These are phyloP conservation scores for Drosophila bocki DNA, from an alignment of 1,140 invertebrate genomes.

Conservation along the genomic window DNA sequence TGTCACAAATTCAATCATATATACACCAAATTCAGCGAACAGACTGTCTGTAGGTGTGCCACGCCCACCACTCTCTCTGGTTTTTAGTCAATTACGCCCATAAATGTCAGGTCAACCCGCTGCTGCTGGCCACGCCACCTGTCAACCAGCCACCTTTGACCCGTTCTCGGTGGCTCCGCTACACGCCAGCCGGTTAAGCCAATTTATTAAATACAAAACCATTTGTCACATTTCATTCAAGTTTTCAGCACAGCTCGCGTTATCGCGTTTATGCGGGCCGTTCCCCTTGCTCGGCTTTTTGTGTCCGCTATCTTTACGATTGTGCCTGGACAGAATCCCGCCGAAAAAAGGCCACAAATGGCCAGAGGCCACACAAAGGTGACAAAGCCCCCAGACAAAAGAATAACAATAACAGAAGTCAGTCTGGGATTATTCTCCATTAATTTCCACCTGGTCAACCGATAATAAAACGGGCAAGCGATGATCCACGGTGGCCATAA, in stretches of 20 bases:
- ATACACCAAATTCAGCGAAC: background rate
- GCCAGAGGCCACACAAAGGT: constrained; percentile 39
- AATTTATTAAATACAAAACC: constrained; percentile 82
- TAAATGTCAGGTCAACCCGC: constrained; percentile 52
- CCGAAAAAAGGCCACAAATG: constrained; percentile 46
- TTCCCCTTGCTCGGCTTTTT: constrained; percentile 23
- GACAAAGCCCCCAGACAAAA: constrained; percentile 17
- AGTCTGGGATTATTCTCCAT: constrained; percentile 67
- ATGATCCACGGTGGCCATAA: constrained; percentile 46
- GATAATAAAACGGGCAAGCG: constrained; percentile 59
- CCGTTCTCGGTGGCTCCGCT: too few species aligned
- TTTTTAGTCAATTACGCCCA: constrained; percentile 69
- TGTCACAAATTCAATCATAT: constrained; percentile 3
- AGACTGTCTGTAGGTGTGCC: constrained; percentile 3
- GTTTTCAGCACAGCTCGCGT: constrained; percentile 54
- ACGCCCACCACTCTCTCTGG: constrained; percentile 44
- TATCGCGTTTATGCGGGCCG: constrained; percentile 16
- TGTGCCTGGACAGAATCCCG: constrained; percentile 42
- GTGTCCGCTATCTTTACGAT: constrained; percentile 70
- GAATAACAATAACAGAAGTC: constrained; percentile 60
- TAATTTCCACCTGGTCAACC: constrained; percentile 73
- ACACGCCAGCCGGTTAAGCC: constrained; percentile 71
- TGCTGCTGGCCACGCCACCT: constrained; percentile 10
- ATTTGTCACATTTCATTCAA: constrained; percentile 81
- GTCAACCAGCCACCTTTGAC: constrained; percentile 8